Evolutionary conservation across 1,140 invertebrate species (phyloP), one percentile per base, ranked within the genome.

Genomic region (Drosophila pallidifrons): DNA sequence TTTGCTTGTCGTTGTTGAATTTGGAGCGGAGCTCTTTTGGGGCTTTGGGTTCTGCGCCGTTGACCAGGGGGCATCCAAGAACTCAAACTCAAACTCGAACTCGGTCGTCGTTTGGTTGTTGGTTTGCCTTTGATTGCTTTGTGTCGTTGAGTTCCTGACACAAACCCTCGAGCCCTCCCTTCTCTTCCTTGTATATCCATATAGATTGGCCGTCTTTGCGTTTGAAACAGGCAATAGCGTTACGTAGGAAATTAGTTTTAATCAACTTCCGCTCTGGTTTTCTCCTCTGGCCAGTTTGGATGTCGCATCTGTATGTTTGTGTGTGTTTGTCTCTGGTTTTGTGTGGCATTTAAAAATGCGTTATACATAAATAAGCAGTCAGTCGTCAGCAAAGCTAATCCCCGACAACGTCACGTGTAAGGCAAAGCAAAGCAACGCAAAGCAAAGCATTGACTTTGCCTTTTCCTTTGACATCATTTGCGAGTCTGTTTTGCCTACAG

Each of bases 231-330:
- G 45, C 59, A 49, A 68, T 63, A 67, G 71, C 71, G 74, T 82
- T 87, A 74, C 83, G 80, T 70, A 70, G 86, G 85, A 88, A 88
- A 88, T 88, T 88, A 89, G 83, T 87, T 88, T 87, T 87, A 87
- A 83, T 87, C 83, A 70, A 80, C 80, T 83, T 87, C 83, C 80
- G 79, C 61, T 47, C 57, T 67, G 46, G 10, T 65, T 49, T 46
- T 52, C 57, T 51, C 35, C 5, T 58, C 11, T 30, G 52, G 52
- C 25, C n/a, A 38, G 38, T n/a, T 20, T 65, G 41, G 46, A 43
- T 66, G 46, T 54, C 35, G 35, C 8, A 32, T 38, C 35, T 38
- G 1, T 10, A 3, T 38, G 7, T 38, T 2, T 38, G 2, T 38
- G 7, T 43, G 11, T 43, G 11, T n/a, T 0, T 43, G 52, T 59